Conservation (phyloP, 2,888 invertebrate species). For the Drosophila rubida region DNA sequence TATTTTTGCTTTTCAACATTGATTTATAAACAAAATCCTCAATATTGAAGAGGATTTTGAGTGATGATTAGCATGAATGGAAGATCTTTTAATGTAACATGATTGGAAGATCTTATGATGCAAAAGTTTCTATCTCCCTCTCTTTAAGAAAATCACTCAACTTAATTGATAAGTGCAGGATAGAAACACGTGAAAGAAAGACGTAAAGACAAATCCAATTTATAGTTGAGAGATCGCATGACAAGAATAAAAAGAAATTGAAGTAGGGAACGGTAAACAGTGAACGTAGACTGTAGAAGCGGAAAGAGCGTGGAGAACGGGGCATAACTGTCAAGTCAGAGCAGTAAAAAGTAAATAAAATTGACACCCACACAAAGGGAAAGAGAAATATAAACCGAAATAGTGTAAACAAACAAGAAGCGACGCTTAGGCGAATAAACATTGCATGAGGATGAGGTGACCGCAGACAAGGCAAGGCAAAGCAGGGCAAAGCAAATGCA, state of each 20-base stretch:
- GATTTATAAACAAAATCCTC: no score
- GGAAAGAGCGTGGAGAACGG: conserved; percentile 18
- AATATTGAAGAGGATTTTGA: no score
- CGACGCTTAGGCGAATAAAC: conserved; percentile 71
- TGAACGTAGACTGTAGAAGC: conserved; percentile 16
- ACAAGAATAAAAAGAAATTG: conserved; percentile 8
- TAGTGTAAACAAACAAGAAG: conserved; percentile 55
- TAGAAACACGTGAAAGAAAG: background rate
- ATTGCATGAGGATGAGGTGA: conserved; percentile 40
- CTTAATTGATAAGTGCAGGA: background rate
- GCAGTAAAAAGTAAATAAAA: conserved; percentile 65
- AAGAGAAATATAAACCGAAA: conserved; percentile 53
- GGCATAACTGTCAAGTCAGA: conserved; percentile 63
- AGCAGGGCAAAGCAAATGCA: conserved; percentile 25
- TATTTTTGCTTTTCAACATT: no score
- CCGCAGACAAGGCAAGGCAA: conserved; percentile 28
- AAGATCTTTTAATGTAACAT: no score
- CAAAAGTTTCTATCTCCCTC: background rate
- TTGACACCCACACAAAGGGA: conserved; percentile 63
- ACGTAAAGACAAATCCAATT: conserved; percentile 4
- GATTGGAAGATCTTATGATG: no score
- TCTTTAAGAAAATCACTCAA: background rate
- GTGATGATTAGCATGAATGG: no score
- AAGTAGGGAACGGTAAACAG: background rate
- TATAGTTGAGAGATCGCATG: conserved; percentile 19